Base-by-base conservation (phyloP, 1,140 invertebrate genomes). In the Micrasema longulum region DNA sequence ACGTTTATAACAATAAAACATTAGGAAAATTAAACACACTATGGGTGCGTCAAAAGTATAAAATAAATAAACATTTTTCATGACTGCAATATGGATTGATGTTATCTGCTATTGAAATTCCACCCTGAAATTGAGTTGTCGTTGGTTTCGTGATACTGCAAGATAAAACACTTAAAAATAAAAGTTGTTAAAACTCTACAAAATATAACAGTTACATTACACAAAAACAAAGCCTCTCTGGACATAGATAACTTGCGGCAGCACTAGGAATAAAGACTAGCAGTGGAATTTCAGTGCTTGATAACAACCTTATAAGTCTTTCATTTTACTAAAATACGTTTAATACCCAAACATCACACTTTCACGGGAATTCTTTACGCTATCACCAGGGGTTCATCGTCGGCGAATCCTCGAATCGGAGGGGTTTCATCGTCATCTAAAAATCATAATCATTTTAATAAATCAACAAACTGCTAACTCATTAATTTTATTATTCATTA, bases 371-470 rank as follows among this genome's bases (percentile, higher is more conserved):
- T 22, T 52, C 18, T 38, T 74, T 69, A 97, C 72, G 95, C 94
- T 83, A 97, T 92, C 72, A 97, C 94, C 74, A 97, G 84, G 55
- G 95, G 95, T 82, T 97, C 95, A 82, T 97, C 95, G 81, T 97
- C 95, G 0, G 95, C 95, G 83, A 97, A 97, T 20, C 95, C 94
- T 81, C 91, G 89, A 77, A 96, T 95, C 12, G 83, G 80, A 12
- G 95, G 95, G 76, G 91, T 91, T 78, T 95, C 94, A 80, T 95
- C 94, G 78, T 95, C 94, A 79, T 92, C 92, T 90, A 81, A n/a
- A 87, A 84, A 66, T 78, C 79, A 77, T 76, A 74, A 22, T n/a
- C n/a, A n/a, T n/a, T n/a, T n/a, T n/a, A n/a, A n/a, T n/a, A n/a
- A n/a, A n/a, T n/a, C n/a, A n/a, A n/a, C n/a, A n/a, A n/a, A n/a